Percentiles rank a stretch among this genome's conserved stretches.
Evolutionary conservation across 53 echinoderm and acorn worm species (phyloP).

Genomic region (Luidia sarsii): DNA sequence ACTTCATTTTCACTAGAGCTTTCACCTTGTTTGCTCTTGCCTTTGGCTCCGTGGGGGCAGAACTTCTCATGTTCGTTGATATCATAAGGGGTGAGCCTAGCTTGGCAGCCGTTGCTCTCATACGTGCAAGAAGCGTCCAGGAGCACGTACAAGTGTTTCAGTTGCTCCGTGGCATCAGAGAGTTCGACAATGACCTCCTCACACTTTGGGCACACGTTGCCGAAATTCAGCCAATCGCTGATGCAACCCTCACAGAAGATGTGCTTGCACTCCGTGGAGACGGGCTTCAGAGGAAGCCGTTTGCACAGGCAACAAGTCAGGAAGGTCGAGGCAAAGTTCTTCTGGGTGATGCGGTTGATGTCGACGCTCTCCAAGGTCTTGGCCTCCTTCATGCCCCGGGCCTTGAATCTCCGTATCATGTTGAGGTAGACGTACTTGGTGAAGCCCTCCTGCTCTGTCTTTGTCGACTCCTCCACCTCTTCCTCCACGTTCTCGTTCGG

Average conservation of each 20-base stretch:
- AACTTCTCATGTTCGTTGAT: conserved; percentile 11
- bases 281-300: conserved; percentile 45
- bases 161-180: conserved; percentile 36
- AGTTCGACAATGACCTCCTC: conserved; percentile 50
- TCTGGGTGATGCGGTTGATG: conserved; percentile 35
- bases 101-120: conserved; percentile 34
- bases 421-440: conserved; percentile 52
- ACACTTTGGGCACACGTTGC: conserved; percentile 50
- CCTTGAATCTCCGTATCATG: conserved; percentile 52
- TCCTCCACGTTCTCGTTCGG: neutral
- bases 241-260: conserved; percentile 50
- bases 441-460: conserved; percentile 42
- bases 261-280: conserved; percentile 43
- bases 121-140: conserved; percentile 43
- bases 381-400: conserved; percentile 25
- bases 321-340: conserved; percentile 48
- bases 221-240: conserved; percentile 51
- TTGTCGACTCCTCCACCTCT: neutral
- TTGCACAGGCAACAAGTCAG: conserved; percentile 37
- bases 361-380: conserved; percentile 25
- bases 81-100: conserved; percentile 31
- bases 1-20: conserved; percentile 22
- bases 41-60: conserved; percentile 16
- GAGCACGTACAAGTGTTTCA: conserved; percentile 49
- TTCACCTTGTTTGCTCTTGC: neutral